Evolutionary conservation across 2,113 vertebrate species (phyloP).

Genomic region (Paramisgurnus dabryanus): DNA sequence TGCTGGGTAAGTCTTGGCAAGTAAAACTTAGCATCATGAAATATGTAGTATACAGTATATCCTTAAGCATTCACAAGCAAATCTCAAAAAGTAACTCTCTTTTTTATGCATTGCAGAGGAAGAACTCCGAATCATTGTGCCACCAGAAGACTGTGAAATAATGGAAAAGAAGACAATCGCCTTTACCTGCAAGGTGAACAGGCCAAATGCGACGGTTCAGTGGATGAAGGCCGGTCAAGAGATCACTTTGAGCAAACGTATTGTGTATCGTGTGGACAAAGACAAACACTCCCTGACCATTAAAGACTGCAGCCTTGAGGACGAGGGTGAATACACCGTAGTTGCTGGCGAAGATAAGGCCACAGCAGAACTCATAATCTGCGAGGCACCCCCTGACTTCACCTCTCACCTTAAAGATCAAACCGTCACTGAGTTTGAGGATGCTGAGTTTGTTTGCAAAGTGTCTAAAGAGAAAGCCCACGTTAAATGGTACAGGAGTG

Average conservation of each 20-base stretch:
- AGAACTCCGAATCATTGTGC: constrained; percentile 86
- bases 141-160: constrained; percentile 92
- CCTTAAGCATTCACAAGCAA: too few relatives aligned
- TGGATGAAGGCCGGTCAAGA: constrained; percentile 95
- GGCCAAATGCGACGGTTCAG: constrained; percentile 86
- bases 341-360: constrained; percentile 88
- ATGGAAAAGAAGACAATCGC: constrained; percentile 94
- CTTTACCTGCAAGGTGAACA: constrained; percentile 95
- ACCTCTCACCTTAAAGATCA: constrained; percentile 87
- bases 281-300: constrained; percentile 91
- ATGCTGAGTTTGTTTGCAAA: constrained; percentile 91
- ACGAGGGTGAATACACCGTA: constrained; percentile 94
- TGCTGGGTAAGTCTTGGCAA: constrained; percentile 77
- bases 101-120: constrained; percentile 79
- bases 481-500: constrained; percentile 93
- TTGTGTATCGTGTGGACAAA: constrained; percentile 88
- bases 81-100: neutral
- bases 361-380: constrained; percentile 90
- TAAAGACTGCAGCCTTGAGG: constrained; percentile 90
- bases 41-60: too few relatives aligned
- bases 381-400: constrained; percentile 95
- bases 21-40: neutral
- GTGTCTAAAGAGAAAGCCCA: constrained; percentile 91
- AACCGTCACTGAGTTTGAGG: constrained; percentile 95
- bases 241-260: constrained; percentile 82